Percentiles rank a stretch among this genome's conserved stretches.
These are phyloP conservation scores for Austrolebias charrua DNA, from an alignment of 2,797 vertebrate genomes.

Conservation along the genomic window DNA sequence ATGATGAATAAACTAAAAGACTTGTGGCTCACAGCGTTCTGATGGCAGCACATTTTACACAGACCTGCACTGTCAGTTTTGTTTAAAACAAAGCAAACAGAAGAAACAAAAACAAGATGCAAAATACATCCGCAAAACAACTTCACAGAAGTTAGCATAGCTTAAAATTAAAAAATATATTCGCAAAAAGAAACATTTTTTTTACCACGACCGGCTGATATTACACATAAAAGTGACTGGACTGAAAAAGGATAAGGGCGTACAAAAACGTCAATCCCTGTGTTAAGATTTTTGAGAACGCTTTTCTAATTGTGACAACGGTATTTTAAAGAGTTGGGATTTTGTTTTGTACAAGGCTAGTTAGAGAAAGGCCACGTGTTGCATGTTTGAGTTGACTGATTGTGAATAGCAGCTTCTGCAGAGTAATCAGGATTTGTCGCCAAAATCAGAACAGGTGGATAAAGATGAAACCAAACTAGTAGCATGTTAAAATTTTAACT, in stretches of 20 bases:
- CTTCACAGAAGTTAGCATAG: slow-evolving; percentile 97
- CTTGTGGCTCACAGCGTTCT: slow-evolving; percentile 14
- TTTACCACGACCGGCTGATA: slow-evolving; percentile 3
- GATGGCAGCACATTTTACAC: slow-evolving; percentile 5
- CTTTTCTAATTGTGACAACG: slow-evolving; percentile 4
- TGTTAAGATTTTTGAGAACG: slow-evolving; percentile 1
- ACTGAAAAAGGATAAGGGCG: slow-evolving; percentile 25
- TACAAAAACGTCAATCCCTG: slow-evolving; percentile 29
- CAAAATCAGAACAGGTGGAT: not conserved
- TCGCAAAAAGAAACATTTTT: slow-evolving; percentile 4
- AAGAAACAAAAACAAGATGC: slow-evolving; percentile 84
- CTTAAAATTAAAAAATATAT: slow-evolving; percentile 47
- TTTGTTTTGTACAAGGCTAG: slow-evolving; percentile 19
- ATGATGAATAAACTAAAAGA: slow-evolving; percentile 13
- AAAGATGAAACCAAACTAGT: too few relatives aligned
- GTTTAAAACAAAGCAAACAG: slow-evolving; percentile 39
- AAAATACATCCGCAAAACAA: slow-evolving; percentile 89
- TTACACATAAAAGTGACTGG: slow-evolving; percentile 5
- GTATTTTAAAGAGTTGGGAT: slow-evolving; percentile 7
- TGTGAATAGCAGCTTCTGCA: slow-evolving; percentile 13
- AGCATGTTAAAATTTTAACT: too few relatives aligned
- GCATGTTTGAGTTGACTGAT: slow-evolving; percentile 24
- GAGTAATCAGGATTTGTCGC: slow-evolving; percentile 16
- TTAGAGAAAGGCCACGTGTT: slow-evolving; percentile 59
- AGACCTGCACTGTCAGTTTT: slow-evolving; percentile 37